Evolutionary conservation across 1,140 invertebrate genomes (phyloP).

Genomic region (Drosophila parvula): DNA sequence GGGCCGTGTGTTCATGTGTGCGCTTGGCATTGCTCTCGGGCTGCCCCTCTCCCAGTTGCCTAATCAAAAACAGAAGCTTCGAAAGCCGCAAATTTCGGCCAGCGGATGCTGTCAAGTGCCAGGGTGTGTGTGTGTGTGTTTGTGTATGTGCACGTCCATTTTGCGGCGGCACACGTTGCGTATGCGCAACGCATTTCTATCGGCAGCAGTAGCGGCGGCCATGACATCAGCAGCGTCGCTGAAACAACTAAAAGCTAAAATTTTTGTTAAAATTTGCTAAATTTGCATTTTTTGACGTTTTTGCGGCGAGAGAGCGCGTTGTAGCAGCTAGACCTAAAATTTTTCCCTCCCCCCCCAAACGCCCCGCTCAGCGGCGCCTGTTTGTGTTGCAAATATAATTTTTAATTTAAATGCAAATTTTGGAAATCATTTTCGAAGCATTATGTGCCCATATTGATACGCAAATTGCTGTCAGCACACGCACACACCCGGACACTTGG

Average conservation of each 20-base stretch:
- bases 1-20: background rate
- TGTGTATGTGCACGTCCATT: conserved; percentile 37
- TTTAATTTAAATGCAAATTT: conserved; percentile 83
- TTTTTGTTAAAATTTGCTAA: conserved; percentile 78
- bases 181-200: conserved; percentile 74
- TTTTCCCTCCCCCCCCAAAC: background rate
- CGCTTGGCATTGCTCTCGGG: conserved; percentile 1
- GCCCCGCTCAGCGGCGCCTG: conserved; percentile 24
- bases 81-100: conserved; percentile 69
- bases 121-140: conserved; percentile 13
- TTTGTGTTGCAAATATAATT: conserved; percentile 83
- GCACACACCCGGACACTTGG: conserved; percentile 37
- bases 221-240: conserved; percentile 17
- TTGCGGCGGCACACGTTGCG: conserved; percentile 69
- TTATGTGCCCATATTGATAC: conserved; percentile 82
- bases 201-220: background rate
- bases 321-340: conserved; percentile 37
- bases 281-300: conserved; percentile 81
- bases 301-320: conserved; percentile 18
- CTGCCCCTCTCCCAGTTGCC: conserved; percentile 41
- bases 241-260: conserved; percentile 78
- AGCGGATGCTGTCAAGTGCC: conserved; percentile 37
- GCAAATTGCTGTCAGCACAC: conserved; percentile 80
- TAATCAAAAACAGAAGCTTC: conserved; percentile 78
- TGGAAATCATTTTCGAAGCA: conserved; percentile 82